phyloP scores from a whole-genome alignment of 2,888 invertebrate species.

The Synanthedon vespiformis region DNA sequence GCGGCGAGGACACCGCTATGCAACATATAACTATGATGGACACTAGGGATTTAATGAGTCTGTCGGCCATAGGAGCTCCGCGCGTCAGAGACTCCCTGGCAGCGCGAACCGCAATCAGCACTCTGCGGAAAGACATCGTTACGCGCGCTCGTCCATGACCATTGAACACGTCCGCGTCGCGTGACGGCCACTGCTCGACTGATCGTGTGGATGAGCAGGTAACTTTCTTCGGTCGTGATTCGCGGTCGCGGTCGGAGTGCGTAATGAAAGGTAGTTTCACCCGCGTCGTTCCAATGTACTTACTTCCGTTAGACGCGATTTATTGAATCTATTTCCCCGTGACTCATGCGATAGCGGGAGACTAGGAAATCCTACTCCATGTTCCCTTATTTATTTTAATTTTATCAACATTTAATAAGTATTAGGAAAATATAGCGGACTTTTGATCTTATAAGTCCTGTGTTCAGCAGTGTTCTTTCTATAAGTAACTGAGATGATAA shows the following conservation, averaged over 20 bases:
- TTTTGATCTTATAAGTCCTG: too few species aligned
- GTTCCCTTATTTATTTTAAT: too few species aligned
- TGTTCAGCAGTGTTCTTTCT: too few species aligned
- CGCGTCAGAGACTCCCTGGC: constrained; percentile 49
- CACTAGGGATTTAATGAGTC: constrained; percentile 49
- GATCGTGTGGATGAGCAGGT: constrained; percentile 9
- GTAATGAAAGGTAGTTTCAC: constrained; percentile 2
- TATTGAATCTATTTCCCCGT: neutral
- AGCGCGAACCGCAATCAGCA: constrained; percentile 49
- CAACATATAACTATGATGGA: constrained; percentile 54
- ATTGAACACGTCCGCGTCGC: constrained; percentile 30
- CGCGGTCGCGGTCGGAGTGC: constrained; percentile 1
- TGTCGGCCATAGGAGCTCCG: constrained; percentile 51
- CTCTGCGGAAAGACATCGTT: constrained; percentile 48
- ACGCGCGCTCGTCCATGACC: constrained; percentile 26
- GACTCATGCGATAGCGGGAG: neutral
- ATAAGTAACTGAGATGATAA: too few species aligned
- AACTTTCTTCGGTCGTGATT: constrained; percentile 27
- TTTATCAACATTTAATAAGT: too few species aligned
- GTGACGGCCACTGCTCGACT: constrained; percentile 33
- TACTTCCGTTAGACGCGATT: constrained; percentile 15
- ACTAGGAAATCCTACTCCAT: too few species aligned
- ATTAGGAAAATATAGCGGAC: too few species aligned
- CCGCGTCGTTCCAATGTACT: constrained; percentile 8
- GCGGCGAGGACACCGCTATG: constrained; percentile 57